Evolutionary conservation across 2,113 vertebrate genomes (phyloP).

Genomic region (Cynoglossus semilaevis): DNA sequence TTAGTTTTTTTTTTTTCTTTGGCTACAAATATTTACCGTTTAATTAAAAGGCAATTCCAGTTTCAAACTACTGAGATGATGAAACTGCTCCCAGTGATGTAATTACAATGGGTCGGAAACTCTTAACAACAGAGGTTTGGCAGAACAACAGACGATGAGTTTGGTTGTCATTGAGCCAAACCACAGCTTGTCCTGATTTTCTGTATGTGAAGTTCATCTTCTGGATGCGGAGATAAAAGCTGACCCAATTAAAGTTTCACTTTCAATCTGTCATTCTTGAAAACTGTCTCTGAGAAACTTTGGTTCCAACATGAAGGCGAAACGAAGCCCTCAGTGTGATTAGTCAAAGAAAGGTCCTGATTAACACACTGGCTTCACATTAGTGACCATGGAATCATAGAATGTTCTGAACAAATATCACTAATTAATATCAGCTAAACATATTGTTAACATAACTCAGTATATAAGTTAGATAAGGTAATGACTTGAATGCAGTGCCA

Average conservation of each 20-base stretch:
- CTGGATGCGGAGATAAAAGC: background rate
- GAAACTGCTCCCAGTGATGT: background rate
- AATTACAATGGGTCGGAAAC: background rate
- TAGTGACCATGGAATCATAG: no score
- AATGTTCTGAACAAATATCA: no score
- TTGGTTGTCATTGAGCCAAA: background rate
- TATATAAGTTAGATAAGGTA: no score
- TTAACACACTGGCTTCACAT: no score
- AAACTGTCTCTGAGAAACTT: background rate
- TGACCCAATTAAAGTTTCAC: background rate
- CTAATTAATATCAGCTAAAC: no score
- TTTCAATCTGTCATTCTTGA: background rate
- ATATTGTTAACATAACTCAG: no score
- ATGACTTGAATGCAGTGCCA: no score
- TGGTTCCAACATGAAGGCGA: no score
- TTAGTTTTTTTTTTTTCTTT: constrained; percentile 42
- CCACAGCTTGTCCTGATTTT: background rate
- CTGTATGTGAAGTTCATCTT: background rate
- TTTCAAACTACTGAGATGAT: background rate
- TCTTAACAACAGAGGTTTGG: background rate
- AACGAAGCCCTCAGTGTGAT: no score
- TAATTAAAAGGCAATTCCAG: background rate
- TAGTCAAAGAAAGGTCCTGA: no score
- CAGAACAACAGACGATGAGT: background rate
- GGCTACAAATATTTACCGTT: background rate